Percentiles rank a stretch among this genome's conserved stretches.
phyloP scores from a whole-genome alignment of 2,888 invertebrate species.

The Romanomermis culicivorax region DNA sequence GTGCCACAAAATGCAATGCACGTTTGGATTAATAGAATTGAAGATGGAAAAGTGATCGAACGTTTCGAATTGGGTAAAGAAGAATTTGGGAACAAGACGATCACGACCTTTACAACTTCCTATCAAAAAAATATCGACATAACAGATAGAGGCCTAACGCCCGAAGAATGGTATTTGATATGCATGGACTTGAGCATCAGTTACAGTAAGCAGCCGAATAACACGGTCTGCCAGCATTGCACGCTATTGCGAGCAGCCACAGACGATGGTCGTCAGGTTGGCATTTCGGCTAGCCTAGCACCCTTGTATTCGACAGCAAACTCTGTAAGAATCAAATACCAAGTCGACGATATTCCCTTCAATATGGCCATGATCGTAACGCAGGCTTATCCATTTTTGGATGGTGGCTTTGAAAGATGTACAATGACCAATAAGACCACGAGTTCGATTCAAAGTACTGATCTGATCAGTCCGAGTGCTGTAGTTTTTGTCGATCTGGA shows the following conservation, averaged over 20 bases:
- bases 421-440: neutral
- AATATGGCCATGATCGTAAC: neutral
- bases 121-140: neutral
- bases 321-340: neutral
- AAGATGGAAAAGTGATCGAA: neutral
- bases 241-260: neutral
- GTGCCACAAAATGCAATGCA: neutral
- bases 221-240: neutral
- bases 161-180: neutral
- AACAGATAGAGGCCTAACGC: neutral
- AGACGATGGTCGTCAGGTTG: neutral
- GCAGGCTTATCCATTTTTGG: no score
- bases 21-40: neutral
- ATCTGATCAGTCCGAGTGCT: neutral
- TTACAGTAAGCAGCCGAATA: neutral
- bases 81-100: neutral
- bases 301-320: neutral
- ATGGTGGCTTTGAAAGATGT: neutral
- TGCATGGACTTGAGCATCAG: neutral
- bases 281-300: neutral
- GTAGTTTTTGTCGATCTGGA: neutral
- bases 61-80: neutral
- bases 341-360: neutral
- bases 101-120: neutral
- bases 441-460: neutral